Conservation (phyloP, 1,140 invertebrate genomes). For the Steinernema feltiae region DNA sequence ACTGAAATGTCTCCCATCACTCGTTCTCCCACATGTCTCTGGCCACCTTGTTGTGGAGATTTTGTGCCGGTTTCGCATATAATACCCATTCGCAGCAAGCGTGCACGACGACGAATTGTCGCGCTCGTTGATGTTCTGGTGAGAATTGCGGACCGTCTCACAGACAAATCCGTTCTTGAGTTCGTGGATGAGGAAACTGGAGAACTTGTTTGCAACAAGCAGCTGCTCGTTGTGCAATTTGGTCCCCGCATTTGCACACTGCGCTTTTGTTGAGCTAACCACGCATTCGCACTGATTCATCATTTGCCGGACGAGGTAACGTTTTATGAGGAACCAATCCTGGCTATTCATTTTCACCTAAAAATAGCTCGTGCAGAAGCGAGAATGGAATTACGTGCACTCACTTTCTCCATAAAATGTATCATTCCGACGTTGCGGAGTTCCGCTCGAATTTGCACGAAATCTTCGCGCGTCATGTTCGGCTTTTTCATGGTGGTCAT, state of each 20-base stretch:
- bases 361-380: not conserved
- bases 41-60: not conserved
- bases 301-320: conserved; percentile 11
- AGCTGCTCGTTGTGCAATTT: conserved; percentile 15
- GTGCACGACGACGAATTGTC: conserved; percentile 5
- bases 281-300: conserved; percentile 16
- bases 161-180: conserved; percentile 17
- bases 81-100: not conserved
- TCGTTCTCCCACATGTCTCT: not conserved
- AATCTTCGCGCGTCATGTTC: conserved; percentile 11
- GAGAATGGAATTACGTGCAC: not conserved
- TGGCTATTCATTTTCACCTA: conserved; percentile 13
- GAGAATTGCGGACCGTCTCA: conserved; percentile 9
- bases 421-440: conserved; percentile 11
- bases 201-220: conserved; percentile 13
- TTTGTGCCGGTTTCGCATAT: not conserved
- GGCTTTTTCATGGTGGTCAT: conserved; percentile 11
- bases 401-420: conserved; percentile 16
- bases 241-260: not conserved
- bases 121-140: conserved; percentile 3
- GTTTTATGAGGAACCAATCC: conserved; percentile 14
- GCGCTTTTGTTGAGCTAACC: not conserved
- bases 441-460: conserved; percentile 11
- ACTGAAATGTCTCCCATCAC: not conserved
- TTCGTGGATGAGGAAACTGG: conserved; percentile 16